Evolutionary conservation across 2,888 invertebrate genomes (phyloP).

Genomic region (Andrena dorsata): DNA sequence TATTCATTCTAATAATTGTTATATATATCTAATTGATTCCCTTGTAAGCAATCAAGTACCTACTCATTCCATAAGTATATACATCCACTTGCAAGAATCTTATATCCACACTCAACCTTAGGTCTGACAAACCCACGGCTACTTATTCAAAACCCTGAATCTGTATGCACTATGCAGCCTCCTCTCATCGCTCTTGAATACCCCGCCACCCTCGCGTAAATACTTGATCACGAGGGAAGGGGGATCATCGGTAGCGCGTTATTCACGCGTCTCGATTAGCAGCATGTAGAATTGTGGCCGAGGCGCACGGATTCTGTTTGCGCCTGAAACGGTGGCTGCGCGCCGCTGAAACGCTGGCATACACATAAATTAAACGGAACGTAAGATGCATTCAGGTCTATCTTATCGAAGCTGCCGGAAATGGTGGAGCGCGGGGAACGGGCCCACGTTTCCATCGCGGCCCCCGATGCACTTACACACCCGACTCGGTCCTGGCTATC

Average conservation of each 20-base stretch:
- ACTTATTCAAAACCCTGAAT: neutral
- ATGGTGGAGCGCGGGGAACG: slow-evolving; percentile 3
- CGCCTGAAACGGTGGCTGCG: neutral
- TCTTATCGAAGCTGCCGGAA: slow-evolving; percentile 31
- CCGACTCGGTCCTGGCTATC: slow-evolving; percentile 27
- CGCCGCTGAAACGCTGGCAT: neutral
- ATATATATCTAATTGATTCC: too few relatives aligned
- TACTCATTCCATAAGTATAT: too few relatives aligned
- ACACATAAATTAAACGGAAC: slow-evolving; percentile 41
- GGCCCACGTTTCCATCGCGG: slow-evolving; percentile 35
- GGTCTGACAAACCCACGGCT: neutral
- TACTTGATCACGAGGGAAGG: too few relatives aligned
- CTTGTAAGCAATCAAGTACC: too few relatives aligned
- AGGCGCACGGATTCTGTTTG: neutral
- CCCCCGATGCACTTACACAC: slow-evolving; percentile 39
- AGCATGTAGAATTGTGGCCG: neutral
- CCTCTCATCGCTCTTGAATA: neutral
- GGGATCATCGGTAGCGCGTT: too few relatives aligned
- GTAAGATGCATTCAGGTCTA: slow-evolving; percentile 20
- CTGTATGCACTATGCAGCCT: neutral
- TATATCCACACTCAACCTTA: too few relatives aligned
- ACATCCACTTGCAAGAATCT: too few relatives aligned
- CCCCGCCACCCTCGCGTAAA: too few relatives aligned
- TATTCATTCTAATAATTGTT: too few relatives aligned
- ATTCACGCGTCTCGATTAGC: too few relatives aligned